Percentiles rank a stretch among this genome's conserved stretches.
phyloP scores from a whole-genome alignment of 64 coral and sea anemone genomes.

The Astreopora myriophthalma region DNA sequence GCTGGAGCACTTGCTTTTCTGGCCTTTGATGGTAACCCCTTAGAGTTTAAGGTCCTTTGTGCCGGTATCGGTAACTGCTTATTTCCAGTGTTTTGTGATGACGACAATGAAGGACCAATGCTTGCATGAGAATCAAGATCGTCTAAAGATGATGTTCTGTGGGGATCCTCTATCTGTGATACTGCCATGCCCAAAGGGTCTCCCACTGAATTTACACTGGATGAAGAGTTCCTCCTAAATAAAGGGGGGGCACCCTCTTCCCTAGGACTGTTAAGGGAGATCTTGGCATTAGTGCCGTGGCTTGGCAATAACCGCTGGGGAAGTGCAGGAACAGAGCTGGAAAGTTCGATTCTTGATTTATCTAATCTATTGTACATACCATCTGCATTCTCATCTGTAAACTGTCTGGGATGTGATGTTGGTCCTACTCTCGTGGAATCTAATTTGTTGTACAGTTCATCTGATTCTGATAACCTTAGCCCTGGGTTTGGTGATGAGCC shows the following conservation, averaged over 20 bases:
- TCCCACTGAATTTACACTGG: neutral
- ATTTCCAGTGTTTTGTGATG: neutral
- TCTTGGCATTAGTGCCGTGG: neutral
- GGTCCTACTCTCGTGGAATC: neutral
- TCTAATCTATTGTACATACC: constrained; percentile 52
- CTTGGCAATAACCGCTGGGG: neutral
- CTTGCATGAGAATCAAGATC: constrained; percentile 68
- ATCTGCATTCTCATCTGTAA: neutral
- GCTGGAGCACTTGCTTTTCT: constrained; percentile 71
- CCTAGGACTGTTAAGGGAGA: neutral
- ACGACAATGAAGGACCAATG: constrained; percentile 23
- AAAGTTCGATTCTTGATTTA: neutral
- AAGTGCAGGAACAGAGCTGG: neutral
- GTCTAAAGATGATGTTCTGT: constrained; percentile 14
- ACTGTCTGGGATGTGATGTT: too few species aligned
- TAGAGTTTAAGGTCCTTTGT: neutral
- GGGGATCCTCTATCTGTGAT: neutral
- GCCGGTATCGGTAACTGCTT: constrained; percentile 19
- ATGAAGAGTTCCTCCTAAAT: constrained; percentile 28
- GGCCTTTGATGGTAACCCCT: neutral
- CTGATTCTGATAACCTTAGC: neutral
- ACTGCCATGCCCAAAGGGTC: constrained; percentile 18
- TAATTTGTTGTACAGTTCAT: constrained; percentile 18
- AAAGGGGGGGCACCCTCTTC: neutral
- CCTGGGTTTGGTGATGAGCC: neutral